phyloP scores from a whole-genome alignment of 2,797 vertebrate species.

The Meda fulgida region DNA sequence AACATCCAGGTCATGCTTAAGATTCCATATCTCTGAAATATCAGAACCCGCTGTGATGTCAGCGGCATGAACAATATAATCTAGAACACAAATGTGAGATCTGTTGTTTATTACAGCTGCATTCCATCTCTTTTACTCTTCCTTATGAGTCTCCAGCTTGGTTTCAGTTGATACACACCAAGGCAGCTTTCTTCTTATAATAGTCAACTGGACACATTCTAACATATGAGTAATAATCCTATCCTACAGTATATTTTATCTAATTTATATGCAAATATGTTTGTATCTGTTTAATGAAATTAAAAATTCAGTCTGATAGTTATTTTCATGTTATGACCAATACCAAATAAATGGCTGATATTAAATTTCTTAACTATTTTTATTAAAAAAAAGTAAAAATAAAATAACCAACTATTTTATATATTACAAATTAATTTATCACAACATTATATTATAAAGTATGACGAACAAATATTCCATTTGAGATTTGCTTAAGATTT shows the following conservation, averaged over 20 bases:
- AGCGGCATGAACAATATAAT: slow-evolving; percentile 45
- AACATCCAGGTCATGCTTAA: slow-evolving; percentile 34
- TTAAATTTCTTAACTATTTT: neutral
- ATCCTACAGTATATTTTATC: neutral
- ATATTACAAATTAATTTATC: neutral
- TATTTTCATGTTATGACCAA: neutral
- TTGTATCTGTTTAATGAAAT: neutral
- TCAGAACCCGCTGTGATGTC: slow-evolving; percentile 35
- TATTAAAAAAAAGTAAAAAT: neutral
- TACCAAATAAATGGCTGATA: neutral
- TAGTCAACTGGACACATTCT: slow-evolving; percentile 33
- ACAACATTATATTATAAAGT: neutral
- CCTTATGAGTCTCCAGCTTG: slow-evolving; percentile 32
- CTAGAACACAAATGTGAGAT: slow-evolving; percentile 46
- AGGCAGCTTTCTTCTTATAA: slow-evolving; percentile 45
- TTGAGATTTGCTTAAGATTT: neutral
- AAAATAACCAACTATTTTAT: neutral
- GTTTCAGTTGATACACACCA: slow-evolving; percentile 31
- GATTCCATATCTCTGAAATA: slow-evolving; percentile 48
- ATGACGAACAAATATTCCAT: neutral
- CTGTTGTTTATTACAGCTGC: slow-evolving; percentile 56
- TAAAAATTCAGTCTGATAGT: neutral
- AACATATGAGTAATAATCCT: slow-evolving; percentile 35
- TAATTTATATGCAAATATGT: neutral
- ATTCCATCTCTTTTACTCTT: slow-evolving; percentile 49